These are phyloP conservation scores for Ditula angustiorana DNA, from an alignment of 2,888 invertebrate genomes.

Conservation along the genomic window DNA sequence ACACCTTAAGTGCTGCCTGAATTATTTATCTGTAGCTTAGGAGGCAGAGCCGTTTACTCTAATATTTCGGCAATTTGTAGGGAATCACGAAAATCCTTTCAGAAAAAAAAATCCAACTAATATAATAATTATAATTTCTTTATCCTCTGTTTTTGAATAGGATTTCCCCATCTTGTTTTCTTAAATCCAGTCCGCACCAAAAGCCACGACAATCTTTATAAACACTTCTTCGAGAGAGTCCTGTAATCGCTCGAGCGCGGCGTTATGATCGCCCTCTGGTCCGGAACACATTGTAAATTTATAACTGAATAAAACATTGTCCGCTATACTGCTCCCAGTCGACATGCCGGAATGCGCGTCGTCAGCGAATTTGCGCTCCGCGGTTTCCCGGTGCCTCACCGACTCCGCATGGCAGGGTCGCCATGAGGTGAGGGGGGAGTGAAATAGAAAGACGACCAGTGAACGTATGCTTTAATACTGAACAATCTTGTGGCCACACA, in stretches of 20 bases:
- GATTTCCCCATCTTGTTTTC: slow-evolving; percentile 15
- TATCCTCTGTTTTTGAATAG: slow-evolving; percentile 3
- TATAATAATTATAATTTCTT: slow-evolving; percentile 4
- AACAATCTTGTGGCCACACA: too few species aligned
- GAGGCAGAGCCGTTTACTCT: too few species aligned
- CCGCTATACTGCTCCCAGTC: not conserved
- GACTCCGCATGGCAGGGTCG: slow-evolving; percentile 10
- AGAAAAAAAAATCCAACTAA: too few species aligned
- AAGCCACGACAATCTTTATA: too few species aligned
- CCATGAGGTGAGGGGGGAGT: slow-evolving; percentile 1
- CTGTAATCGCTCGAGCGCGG: not conserved
- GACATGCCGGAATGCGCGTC: not conserved
- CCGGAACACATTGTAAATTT: slow-evolving; percentile 1
- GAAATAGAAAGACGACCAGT: not conserved
- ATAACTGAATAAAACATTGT: not conserved
- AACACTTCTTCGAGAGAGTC: too few species aligned
- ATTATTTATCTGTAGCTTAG: too few species aligned
- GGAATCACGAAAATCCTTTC: too few species aligned
- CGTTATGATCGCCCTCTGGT: not conserved
- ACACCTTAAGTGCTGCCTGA: too few species aligned
- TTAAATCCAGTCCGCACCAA: too few species aligned
- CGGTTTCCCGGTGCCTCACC: not conserved
- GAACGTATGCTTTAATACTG: too few species aligned
- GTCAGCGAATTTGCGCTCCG: not conserved
- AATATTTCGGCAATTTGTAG: too few species aligned